Evolutionary conservation across 2,888 invertebrate genomes (phyloP).

Genomic region (Xiphydria camelus): DNA sequence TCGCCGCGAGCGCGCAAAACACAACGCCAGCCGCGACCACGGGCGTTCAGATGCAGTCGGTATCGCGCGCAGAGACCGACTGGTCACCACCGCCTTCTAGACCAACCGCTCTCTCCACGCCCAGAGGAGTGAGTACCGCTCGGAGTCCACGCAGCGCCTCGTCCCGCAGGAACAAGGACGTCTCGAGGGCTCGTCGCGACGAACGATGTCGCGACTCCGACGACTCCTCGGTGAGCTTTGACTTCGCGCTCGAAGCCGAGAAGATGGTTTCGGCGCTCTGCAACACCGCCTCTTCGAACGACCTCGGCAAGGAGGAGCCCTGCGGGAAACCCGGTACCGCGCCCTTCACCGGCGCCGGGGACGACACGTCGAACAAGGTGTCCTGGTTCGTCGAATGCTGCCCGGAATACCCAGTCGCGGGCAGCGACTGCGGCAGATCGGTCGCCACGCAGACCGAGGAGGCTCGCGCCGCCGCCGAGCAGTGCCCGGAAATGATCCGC

Average conservation of each 20-base stretch:
- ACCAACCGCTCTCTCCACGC: too few species aligned
- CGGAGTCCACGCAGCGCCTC: neutral
- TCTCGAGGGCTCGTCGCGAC: conserved; percentile 22
- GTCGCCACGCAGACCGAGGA: conserved; percentile 40
- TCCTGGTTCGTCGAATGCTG: conserved; percentile 38
- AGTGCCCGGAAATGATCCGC: conserved; percentile 40
- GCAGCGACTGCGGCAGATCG: conserved; percentile 16
- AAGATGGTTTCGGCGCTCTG: conserved; percentile 67
- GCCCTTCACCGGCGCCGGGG: conserved; percentile 38
- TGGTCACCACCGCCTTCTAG: conserved; percentile 30
- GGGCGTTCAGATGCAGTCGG: neutral
- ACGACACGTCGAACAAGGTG: conserved; percentile 35
- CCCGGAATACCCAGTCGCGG: conserved; percentile 20
- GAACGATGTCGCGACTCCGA: conserved; percentile 42
- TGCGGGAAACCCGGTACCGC: conserved; percentile 5
- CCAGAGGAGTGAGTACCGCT: neutral
- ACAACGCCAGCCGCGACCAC: neutral
- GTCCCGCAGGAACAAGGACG: neutral
- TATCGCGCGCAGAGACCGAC: conserved; percentile 16
- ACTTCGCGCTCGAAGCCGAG: conserved; percentile 65
- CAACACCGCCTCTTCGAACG: conserved; percentile 57
- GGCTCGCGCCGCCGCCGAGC: conserved; percentile 20
- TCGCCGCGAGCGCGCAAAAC: conserved; percentile 9
- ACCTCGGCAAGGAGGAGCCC: conserved; percentile 18
- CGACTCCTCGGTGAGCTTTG: conserved; percentile 63